These are phyloP conservation scores for Phyllostomus discolor DNA, from an alignment of 2,113 vertebrate species.

Conservation along the genomic window DNA sequence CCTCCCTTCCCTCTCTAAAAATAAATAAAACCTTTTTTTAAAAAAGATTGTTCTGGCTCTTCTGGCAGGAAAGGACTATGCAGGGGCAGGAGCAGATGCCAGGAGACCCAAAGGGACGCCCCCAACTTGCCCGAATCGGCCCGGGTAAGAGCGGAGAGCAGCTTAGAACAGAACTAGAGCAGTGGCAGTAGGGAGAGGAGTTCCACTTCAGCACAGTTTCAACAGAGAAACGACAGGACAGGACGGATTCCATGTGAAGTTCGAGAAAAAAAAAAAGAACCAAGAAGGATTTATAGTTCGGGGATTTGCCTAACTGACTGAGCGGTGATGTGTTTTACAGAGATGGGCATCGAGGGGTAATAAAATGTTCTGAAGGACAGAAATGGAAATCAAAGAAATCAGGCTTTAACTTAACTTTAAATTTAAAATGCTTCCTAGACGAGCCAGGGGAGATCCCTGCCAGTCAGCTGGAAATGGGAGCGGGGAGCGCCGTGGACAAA, in stretches of 20 bases:
- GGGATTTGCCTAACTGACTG: neutral
- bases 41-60: neutral
- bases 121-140: rapidly evolving
- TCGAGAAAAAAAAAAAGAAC: neutral
- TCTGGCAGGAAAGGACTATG: neutral
- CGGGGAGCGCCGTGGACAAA: neutral
- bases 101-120: neutral
- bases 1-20: no score
- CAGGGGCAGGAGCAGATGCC: neutral
- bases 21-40: no score
- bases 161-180: rapidly evolving
- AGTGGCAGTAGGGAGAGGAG: rapidly evolving
- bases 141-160: no score
- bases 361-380: neutral
- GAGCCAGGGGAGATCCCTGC: neutral
- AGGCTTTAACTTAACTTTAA: neutral
- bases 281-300: neutral
- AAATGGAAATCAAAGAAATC: neutral
- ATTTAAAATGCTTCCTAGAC: neutral
- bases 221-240: neutral
- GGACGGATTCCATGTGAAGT: neutral
- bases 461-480: neutral
- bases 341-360: neutral
- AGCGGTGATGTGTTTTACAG: neutral
- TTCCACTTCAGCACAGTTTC: neutral